These are phyloP conservation scores for Ecliptopera silaceata DNA, from an alignment of 2,888 invertebrate species.

Conservation along the genomic window DNA sequence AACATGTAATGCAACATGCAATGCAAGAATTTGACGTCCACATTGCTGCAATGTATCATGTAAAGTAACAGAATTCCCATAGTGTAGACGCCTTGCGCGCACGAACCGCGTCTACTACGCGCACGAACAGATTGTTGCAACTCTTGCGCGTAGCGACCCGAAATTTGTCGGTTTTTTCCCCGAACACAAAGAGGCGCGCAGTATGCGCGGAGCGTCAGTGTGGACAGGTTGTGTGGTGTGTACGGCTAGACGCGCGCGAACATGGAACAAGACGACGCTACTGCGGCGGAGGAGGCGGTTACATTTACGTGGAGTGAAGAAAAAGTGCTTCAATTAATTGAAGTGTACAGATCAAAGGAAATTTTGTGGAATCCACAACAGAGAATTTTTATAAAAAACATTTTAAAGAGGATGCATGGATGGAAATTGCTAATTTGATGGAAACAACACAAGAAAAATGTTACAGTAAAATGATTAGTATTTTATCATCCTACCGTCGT, in stretches of 20 bases:
- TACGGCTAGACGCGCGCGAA: background rate
- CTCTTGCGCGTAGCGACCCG: no score
- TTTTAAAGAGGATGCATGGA: constrained; percentile 31
- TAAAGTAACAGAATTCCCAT: constrained; percentile 22
- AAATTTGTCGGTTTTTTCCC: no score
- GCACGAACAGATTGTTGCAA: constrained; percentile 13
- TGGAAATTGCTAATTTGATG: constrained; percentile 30
- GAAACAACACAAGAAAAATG: constrained; percentile 26
- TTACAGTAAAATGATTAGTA: constrained; percentile 24
- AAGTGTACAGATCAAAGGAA: constrained; percentile 32
- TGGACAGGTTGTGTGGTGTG: constrained; percentile 9
- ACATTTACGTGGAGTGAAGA: constrained; percentile 33
- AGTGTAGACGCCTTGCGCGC: constrained; percentile 12
- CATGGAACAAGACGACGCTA: constrained; percentile 22
- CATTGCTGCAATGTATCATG: constrained; percentile 28
- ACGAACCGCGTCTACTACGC: background rate
- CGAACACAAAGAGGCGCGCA: background rate
- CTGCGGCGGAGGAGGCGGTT: no score
- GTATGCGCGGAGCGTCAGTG: background rate
- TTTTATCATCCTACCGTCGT: constrained; percentile 29
- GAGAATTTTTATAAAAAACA: constrained; percentile 27
- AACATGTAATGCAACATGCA: constrained; percentile 3
- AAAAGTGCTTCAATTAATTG: constrained; percentile 30
- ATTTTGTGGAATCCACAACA: constrained; percentile 33
- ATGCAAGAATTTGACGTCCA: constrained; percentile 21